Evolutionary conservation across 2,113 vertebrate species (phyloP).

Genomic region (Chionodraco myersi): DNA sequence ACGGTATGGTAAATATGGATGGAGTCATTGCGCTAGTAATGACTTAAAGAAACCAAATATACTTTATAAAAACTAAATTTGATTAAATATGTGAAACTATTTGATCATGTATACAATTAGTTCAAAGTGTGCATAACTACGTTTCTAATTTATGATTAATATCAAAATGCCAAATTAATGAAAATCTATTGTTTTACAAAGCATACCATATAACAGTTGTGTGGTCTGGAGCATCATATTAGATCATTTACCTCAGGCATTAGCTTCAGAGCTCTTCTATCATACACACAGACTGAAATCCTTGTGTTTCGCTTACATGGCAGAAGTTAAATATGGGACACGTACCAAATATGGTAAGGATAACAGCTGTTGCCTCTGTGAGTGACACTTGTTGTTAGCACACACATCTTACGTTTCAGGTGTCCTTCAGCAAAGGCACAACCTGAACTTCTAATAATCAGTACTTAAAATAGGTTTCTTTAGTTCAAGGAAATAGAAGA

Average conservation of each 20-base stretch:
- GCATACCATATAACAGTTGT: not conserved
- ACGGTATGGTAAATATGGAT: not conserved
- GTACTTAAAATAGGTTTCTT: not conserved
- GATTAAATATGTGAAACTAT: not conserved
- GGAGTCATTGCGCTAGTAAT: not conserved
- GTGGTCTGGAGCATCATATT: not conserved
- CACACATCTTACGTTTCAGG: conserved; percentile 39
- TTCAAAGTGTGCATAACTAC: not conserved
- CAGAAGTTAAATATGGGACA: conserved; percentile 60
- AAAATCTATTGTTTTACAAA: not conserved
- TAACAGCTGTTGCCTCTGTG: conserved; percentile 47
- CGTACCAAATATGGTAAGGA: conserved; percentile 40
- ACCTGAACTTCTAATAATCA: conserved; percentile 1
- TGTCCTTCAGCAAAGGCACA: conserved; percentile 35
- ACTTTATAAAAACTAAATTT: not conserved
- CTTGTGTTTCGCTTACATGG: conserved; percentile 40
- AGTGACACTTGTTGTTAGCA: conserved; percentile 24
- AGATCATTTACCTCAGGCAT: not conserved
- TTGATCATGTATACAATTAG: not conserved
- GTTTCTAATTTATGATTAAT: not conserved
- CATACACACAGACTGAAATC: not conserved
- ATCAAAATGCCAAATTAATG: not conserved
- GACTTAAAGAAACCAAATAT: not conserved
- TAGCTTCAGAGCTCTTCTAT: not conserved
- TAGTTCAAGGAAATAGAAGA: no score